A percentile compares a stretch with the other conserved stretches of the same genome.
Conservation (phyloP, 1,140 invertebrate species). For the Lineus longissimus region DNA sequence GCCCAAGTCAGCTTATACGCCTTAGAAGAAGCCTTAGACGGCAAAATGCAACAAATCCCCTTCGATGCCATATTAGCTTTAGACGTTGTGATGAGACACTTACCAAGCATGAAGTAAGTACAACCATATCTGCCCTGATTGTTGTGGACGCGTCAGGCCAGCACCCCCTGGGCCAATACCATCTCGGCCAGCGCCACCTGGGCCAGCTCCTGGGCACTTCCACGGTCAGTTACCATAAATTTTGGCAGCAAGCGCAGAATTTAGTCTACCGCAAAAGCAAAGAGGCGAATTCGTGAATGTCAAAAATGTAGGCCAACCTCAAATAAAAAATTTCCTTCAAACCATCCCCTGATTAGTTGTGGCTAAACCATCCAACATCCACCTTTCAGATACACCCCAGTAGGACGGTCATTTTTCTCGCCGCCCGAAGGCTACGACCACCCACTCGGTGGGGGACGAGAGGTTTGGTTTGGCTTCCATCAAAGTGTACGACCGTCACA, state of each 20-base stretch:
- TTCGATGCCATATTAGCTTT: slow-evolving; percentile 94
- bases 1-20: slow-evolving; percentile 94
- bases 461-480: slow-evolving; percentile 99
- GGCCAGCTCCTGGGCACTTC: no score
- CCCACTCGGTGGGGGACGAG: slow-evolving; percentile 94
- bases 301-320: no score
- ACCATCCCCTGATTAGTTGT: no score
- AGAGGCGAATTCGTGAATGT: no score
- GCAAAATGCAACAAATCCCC: slow-evolving; percentile 80
- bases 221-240: no score
- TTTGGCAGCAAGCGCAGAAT: no score
- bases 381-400: slow-evolving; percentile 79
- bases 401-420: slow-evolving; percentile 98
- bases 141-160: no score
- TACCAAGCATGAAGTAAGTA: slow-evolving; percentile 91
- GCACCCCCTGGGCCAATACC: no score
- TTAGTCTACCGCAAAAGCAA: no score
- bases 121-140: no score
- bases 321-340: no score
- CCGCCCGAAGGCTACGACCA: slow-evolving; percentile 98
- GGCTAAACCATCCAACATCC: neutral
- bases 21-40: slow-evolving; percentile 95
- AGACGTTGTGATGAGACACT: slow-evolving; percentile 98
- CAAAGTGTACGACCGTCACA: slow-evolving; percentile 98
- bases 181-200: no score